Conservation (phyloP, 1,140 invertebrate species). For the Colletes gigas region DNA sequence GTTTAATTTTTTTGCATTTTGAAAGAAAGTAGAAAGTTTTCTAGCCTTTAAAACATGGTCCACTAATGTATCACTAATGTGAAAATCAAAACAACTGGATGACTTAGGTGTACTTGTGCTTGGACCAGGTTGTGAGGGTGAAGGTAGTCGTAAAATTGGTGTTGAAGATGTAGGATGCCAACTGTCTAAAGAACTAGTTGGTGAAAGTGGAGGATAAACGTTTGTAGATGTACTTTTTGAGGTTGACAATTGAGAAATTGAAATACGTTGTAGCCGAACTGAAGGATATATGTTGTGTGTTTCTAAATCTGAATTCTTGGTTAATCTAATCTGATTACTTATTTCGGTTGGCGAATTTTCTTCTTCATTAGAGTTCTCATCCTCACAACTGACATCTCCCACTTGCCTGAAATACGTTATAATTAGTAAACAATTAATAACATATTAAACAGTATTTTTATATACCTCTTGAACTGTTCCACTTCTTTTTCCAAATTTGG, state of each 20-base stretch:
- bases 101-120: slow-evolving; percentile 55
- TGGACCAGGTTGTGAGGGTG: slow-evolving; percentile 47
- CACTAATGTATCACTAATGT: neutral
- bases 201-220: neutral
- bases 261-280: slow-evolving; percentile 67
- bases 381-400: neutral
- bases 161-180: neutral
- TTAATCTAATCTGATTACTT: neutral
- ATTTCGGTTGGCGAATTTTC: neutral
- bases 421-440: slow-evolving; percentile 7
- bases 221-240: neutral
- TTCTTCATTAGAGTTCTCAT: slow-evolving; percentile 12
- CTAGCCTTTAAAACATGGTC: neutral
- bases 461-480: slow-evolving; percentile 59
- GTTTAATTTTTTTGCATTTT: neutral
- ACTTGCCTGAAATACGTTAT: slow-evolving; percentile 17
- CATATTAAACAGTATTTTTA: neutral
- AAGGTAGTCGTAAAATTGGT: slow-evolving; percentile 3
- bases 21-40: slow-evolving; percentile 11
- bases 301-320: neutral
- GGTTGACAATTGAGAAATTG: slow-evolving; percentile 18
- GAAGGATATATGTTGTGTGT: slow-evolving; percentile 30
- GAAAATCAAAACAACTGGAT: neutral
- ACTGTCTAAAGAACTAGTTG: neutral
- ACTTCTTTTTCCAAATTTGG: slow-evolving; percentile 73